These are phyloP conservation scores for Bufo gargarizans DNA, from an alignment of 2,113 vertebrate genomes.

Conservation along the genomic window DNA sequence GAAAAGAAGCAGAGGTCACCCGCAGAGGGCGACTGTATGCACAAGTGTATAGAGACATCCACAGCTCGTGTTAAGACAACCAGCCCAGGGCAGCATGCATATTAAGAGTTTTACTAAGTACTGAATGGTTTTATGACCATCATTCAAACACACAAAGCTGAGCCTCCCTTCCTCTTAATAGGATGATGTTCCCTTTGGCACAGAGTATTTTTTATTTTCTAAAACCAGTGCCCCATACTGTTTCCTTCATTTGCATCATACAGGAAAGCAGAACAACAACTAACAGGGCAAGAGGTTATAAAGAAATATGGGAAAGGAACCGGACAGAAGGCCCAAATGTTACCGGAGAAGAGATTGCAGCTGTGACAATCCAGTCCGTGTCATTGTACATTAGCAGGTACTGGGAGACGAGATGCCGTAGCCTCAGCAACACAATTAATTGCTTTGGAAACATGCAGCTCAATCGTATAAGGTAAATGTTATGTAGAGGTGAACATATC, in stretches of 20 bases:
- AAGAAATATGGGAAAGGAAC: neutral
- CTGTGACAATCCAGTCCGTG: neutral
- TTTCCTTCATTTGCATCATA: neutral
- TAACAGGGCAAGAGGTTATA: neutral
- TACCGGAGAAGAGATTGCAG: neutral
- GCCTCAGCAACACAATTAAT: neutral
- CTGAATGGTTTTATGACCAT: neutral
- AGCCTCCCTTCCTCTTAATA: neutral
- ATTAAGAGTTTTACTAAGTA: neutral
- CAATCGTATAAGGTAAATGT: neutral
- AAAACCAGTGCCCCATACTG: neutral
- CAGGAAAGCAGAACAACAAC: neutral
- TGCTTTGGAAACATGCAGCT: neutral
- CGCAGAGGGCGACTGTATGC: neutral
- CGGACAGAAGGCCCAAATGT: neutral
- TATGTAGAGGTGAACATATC: neutral
- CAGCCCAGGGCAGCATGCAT: neutral
- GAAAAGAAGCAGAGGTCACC: neutral
- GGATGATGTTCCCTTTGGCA: too few relatives aligned
- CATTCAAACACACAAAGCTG: neutral
- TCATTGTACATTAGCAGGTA: neutral
- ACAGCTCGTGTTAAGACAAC: neutral
- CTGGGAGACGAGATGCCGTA: neutral
- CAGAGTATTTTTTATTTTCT: neutral
- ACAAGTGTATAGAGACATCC: neutral